A percentile compares a stretch with the other conserved stretches of the same genome.
Conservation (phyloP, 2,888 invertebrate species). For the Cheilosia impressa region DNA sequence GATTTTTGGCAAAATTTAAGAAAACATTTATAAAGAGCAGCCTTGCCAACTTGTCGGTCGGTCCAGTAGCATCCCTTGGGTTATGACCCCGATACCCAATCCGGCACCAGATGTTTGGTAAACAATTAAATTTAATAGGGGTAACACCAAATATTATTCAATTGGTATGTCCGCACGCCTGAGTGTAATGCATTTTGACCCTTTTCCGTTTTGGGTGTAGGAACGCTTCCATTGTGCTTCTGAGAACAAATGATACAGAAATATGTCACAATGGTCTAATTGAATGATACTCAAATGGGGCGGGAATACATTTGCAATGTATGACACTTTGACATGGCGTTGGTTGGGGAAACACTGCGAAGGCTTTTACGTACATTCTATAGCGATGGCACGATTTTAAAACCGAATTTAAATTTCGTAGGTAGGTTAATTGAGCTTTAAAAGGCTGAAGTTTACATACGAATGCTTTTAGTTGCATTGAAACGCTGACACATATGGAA, state of each 20-base stretch:
- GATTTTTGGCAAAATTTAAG: conserved; percentile 45
- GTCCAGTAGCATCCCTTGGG: conserved; percentile 41
- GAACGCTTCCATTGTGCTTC: background rate
- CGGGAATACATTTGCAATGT: conserved; percentile 8
- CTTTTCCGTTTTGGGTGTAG: conserved; percentile 22
- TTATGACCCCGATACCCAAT: conserved; percentile 65
- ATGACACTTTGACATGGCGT: background rate
- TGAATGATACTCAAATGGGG: conserved; percentile 43
- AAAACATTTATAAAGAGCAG: conserved; percentile 44
- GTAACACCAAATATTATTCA: conserved; percentile 75
- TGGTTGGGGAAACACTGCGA: too few species aligned
- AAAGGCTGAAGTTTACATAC: too few species aligned
- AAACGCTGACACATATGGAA: too few species aligned
- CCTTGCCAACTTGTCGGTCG: conserved; percentile 49
- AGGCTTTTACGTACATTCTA: too few species aligned
- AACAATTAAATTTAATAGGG: conserved; percentile 75
- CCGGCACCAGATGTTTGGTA: conserved; percentile 71
- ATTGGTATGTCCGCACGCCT: conserved; percentile 74
- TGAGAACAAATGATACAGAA: conserved; percentile 37
- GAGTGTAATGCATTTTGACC: conserved; percentile 64
- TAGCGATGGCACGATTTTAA: too few species aligned
- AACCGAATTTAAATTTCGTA: too few species aligned
- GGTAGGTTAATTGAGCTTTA: too few species aligned
- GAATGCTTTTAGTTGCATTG: too few species aligned
- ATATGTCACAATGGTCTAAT: conserved; percentile 46